Base-by-base conservation (phyloP, 2,113 vertebrate species). In the Tapirus terrestris region DNA sequence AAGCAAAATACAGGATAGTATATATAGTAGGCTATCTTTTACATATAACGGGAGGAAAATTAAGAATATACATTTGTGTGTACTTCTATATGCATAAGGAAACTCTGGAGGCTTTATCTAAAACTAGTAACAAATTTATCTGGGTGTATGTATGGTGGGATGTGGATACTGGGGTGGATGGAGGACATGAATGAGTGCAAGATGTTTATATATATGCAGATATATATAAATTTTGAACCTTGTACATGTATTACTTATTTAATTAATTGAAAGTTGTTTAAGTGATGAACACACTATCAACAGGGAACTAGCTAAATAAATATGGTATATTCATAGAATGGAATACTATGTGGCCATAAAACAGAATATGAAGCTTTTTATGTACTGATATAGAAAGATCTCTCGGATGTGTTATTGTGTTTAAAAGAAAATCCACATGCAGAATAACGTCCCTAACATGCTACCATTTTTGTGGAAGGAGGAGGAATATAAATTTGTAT, bases 401-500 rank as follows among this genome's bases (percentile, higher is more conserved):
- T 79, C 70, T 61, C 72, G 68, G 9, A 53, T 60, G 23, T 80
- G 25, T 79, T 70, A 48, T 21, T 95, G 20, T 80, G 17, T 95
- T 96, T 81, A 85, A 87, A 92, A 92, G 90, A 83, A 84, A 93
- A 90, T 72, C 23, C 53, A 68, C 33, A 7, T 51, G 8, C 77
- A 97, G 23, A 89, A 93, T 36, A 82, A 77, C 63, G 23, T 89
- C 61, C 12, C 94, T 97, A 90, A 60, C 68, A 73, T 39, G 70
- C 36, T 60, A 65, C 77, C 20, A 72, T 39, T 73, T 96, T 58
- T 81, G 29, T 89, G 72, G 39, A 61, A 89, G n/a, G 56, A 87
- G 21, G 6, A 81, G n/a, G 48, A 94, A 25, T 89, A 85, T 81
- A 36, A 81, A 72, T 70, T 88, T 91, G 31, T 70, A 16, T 80